A percentile compares a stretch with the other conserved stretches of the same genome.
phyloP scores from a whole-genome alignment of 2,113 vertebrate species.

The Muntiacus reevesi region DNA sequence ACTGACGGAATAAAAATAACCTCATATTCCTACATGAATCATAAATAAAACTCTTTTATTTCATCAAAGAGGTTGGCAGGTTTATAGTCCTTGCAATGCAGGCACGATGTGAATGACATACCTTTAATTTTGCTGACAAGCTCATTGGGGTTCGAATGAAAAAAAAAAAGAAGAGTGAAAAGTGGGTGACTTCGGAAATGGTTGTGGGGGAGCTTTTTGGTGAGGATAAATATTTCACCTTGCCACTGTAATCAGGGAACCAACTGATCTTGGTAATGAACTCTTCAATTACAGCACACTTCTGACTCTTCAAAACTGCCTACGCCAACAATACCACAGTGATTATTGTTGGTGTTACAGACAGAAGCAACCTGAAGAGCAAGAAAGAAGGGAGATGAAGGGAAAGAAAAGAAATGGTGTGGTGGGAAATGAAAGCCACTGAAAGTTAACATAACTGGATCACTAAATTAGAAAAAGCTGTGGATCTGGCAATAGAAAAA shows the following conservation, averaged over 20 bases:
- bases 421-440: neutral
- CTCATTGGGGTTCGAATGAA: constrained; percentile 88
- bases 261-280: constrained; percentile 84
- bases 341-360: constrained; percentile 74
- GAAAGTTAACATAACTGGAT: neutral
- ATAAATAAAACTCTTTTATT: constrained; percentile 92
- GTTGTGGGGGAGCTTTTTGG: constrained; percentile 87
- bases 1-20: constrained; percentile 89
- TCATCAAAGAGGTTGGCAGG: constrained; percentile 91
- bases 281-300: constrained; percentile 83
- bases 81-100: constrained; percentile 93
- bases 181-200: constrained; percentile 90
- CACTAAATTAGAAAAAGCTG: neutral
- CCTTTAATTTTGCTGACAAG: constrained; percentile 99
- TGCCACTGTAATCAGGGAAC: constrained; percentile 83
- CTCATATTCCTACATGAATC: constrained; percentile 88
- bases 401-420: neutral
- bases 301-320: constrained; percentile 77
- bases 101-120: constrained; percentile 91
- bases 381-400: neutral
- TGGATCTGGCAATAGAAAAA: neutral
- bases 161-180: constrained; percentile 79
- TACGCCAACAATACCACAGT: constrained; percentile 68
- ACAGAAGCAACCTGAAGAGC: constrained; percentile 53
- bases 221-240: constrained; percentile 85